Evolutionary conservation across 1,140 invertebrate genomes (phyloP), one percentile per base, ranked within the genome.

Genomic region (Cephus cinctus): DNA sequence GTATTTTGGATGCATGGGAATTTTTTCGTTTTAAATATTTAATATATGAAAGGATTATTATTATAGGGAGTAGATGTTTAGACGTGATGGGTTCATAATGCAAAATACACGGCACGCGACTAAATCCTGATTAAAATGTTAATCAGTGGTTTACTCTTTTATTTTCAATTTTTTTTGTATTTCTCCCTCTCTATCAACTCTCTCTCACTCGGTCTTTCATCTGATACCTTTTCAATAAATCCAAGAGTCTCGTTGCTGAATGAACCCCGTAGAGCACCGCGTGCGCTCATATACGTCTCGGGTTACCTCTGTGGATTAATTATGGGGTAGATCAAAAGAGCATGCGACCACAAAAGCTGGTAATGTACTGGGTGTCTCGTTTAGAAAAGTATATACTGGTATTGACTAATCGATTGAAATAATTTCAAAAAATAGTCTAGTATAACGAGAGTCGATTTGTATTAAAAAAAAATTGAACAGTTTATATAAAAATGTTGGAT

Each of bases 261-360:
- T 69, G 59, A 54, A 54, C 59, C 54, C 54, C 45, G 54, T 59
- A 35, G 59, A 42, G n/a, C n/a, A 59, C 66, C 66, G 57, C 44
- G 57, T 65, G 59, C 59, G 65, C 65, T 64, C 59, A 67, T 71
- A 71, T 67, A 64, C 61, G 61, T 75, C 71, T 75, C 71, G 59
- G 61, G 72, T 75, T 75, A 75, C 72, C 65, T 70, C 68, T 64
- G 60, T 60, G 68, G 70, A 75, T 75, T 73, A 73, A 75, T 75
- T 75, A 75, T 72, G 67, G 63, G 67, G 65, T 65, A 70, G 67
- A 73, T 73, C 72, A 73, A 72, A 75, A 73, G 72, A 72, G 69
- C 64, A 66, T 59, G 51, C 63, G 61, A 56, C 68, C 61, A 72
- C 72, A 73, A 73, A n/a, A 75, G 71, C 71, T 60, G 38, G 51